Evolutionary conservation across 2,888 invertebrate genomes (phyloP).

Genomic region (Tetanocera ferruginea): DNA sequence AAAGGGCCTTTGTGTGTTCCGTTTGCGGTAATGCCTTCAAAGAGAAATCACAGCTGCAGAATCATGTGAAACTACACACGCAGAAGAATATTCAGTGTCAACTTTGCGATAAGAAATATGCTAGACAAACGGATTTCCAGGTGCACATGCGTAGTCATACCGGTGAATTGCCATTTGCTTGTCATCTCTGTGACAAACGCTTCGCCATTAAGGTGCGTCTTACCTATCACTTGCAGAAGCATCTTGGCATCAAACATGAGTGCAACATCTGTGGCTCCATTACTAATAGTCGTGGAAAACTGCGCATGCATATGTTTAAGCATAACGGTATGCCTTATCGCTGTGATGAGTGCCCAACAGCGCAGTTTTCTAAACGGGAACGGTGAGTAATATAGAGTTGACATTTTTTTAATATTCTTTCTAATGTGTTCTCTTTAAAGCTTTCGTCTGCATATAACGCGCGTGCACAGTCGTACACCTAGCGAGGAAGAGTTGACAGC

Average conservation of each 20-base stretch:
- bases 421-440: background rate
- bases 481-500: constrained; percentile 18
- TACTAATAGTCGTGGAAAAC: constrained; percentile 40
- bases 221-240: constrained; percentile 47
- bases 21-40: constrained; percentile 19
- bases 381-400: background rate
- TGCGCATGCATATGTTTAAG: constrained; percentile 46
- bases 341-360: constrained; percentile 18
- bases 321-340: constrained; percentile 47
- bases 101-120: constrained; percentile 44
- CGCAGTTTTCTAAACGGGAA: constrained; percentile 18
- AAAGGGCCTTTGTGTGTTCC: constrained; percentile 13
- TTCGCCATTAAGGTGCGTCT: constrained; percentile 48
- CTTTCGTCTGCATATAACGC: constrained; percentile 27
- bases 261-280: constrained; percentile 42
- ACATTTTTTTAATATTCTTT: background rate
- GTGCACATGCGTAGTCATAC: constrained; percentile 44
- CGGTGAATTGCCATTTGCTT: constrained; percentile 45
- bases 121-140: constrained; percentile 42
- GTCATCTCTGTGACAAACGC: constrained; percentile 46
- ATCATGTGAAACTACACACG: constrained; percentile 41
- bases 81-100: constrained; percentile 39
- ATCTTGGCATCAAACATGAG: constrained; percentile 42
- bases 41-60: constrained; percentile 37
- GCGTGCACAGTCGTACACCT: constrained; percentile 22